Evolutionary conservation across 2,797 vertebrate genomes (phyloP).

Genomic region (Chelon auratus): DNA sequence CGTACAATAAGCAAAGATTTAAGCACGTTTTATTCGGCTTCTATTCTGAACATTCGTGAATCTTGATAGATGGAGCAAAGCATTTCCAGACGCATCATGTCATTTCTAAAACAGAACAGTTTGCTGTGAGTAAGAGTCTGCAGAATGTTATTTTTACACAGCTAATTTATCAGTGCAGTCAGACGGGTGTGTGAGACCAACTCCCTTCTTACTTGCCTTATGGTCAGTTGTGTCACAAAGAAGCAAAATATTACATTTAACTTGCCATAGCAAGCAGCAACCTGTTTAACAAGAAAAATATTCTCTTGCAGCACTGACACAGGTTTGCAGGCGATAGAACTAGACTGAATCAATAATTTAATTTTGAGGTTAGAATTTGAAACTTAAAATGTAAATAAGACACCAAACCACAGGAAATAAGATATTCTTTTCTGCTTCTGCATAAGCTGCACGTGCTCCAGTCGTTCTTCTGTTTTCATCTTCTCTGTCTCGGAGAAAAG

Average conservation of each 20-base stretch:
- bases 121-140: constrained; percentile 6
- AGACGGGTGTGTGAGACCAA: background rate
- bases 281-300: constrained; percentile 26
- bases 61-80: constrained; percentile 15
- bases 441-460: constrained; percentile 22
- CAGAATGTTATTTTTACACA: background rate
- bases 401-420: background rate
- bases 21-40: constrained; percentile 10
- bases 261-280: constrained; percentile 19
- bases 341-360: constrained; percentile 42
- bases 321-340: constrained; percentile 16
- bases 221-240: constrained; percentile 7
- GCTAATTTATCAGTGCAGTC: background rate
- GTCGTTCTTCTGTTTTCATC: constrained; percentile 22
- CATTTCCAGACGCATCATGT: constrained; percentile 46
- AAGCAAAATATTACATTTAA: constrained; percentile 38
- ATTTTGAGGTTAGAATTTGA: constrained; percentile 28
- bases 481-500: constrained; percentile 7
- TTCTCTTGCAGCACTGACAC: constrained; percentile 21
- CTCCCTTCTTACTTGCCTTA: background rate
- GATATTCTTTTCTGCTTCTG: background rate
- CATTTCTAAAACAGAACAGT: constrained; percentile 16
- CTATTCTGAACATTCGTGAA: constrained; percentile 23
- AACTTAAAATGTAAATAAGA: constrained; percentile 19
- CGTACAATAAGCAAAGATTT: background rate